Conservation (phyloP, 2,888 invertebrate species). For the Amiota minor region DNA sequence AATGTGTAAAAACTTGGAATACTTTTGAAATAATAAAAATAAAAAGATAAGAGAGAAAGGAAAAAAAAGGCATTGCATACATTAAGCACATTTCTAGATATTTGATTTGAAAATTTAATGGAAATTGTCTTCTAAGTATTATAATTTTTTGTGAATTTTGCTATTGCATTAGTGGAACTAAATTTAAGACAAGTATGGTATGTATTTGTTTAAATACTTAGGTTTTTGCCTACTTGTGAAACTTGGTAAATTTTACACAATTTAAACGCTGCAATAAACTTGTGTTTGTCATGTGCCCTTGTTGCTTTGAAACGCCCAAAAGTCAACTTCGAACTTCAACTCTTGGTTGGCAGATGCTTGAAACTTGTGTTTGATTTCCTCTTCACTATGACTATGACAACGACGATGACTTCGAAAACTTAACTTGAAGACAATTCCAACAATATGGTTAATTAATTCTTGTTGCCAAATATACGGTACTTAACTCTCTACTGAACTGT, state of each 20-base stretch:
- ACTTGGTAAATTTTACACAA: too few species aligned
- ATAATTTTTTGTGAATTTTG: too few species aligned
- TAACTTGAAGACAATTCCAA: not conserved
- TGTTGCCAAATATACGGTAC: conserved; percentile 5
- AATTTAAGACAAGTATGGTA: too few species aligned
- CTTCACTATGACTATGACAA: not conserved
- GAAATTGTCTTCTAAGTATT: too few species aligned
- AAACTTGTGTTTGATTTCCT: conserved; percentile 19
- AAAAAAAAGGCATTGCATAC: conserved; percentile 12
- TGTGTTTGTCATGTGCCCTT: too few species aligned
- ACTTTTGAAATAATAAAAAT: not conserved
- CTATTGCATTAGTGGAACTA: too few species aligned
- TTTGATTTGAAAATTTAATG: too few species aligned
- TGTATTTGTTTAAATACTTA: too few species aligned
- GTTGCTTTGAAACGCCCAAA: conserved; percentile 12
- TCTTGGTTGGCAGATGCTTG: not conserved
- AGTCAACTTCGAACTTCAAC: conserved; percentile 17
- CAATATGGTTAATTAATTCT: conserved; percentile 24
- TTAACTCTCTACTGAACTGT: not conserved
- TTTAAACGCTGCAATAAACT: too few species aligned
- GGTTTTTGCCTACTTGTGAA: too few species aligned
- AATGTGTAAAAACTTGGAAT: conserved; percentile 11
- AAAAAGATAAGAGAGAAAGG: not conserved
- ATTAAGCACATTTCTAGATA: not conserved
- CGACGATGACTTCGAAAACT: conserved; percentile 1